These are phyloP conservation scores for Yasuhikotakia modesta DNA, from an alignment of 2,797 vertebrate species.

Conservation along the genomic window DNA sequence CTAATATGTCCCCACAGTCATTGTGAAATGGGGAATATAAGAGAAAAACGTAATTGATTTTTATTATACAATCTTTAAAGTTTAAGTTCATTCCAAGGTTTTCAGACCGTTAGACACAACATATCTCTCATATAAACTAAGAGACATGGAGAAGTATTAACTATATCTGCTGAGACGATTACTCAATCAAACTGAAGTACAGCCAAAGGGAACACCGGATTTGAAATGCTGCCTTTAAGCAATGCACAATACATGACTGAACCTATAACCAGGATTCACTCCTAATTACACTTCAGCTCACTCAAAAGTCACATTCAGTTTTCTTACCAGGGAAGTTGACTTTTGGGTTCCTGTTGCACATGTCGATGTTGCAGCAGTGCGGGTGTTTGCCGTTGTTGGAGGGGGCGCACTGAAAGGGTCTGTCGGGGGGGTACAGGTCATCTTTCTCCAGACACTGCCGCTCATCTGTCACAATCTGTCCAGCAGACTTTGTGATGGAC, in stretches of 20 bases:
- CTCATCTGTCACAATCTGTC: constrained; percentile 72
- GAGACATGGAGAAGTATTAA: neutral
- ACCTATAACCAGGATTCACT: neutral
- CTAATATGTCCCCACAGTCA: neutral
- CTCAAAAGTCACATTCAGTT: neutral
- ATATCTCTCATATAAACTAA: neutral
- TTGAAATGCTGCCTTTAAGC: neutral
- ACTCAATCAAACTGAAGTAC: neutral
- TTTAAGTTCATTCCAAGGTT: constrained; percentile 13
- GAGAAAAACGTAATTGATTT: too few relatives aligned
- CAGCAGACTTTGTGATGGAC: constrained; percentile 73
- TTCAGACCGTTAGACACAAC: neutral
- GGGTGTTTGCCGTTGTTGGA: constrained; percentile 71
- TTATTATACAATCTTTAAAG: too few relatives aligned
- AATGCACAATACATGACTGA: neutral
- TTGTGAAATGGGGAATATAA: neutral
- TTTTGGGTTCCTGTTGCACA: constrained; percentile 80
- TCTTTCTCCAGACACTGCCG: constrained; percentile 77
- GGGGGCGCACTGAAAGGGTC: constrained; percentile 80
- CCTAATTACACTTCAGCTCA: neutral
- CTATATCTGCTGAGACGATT: neutral
- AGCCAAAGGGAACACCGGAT: neutral
- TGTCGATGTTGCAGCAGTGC: constrained; percentile 77
- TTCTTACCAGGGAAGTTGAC: constrained; percentile 34
- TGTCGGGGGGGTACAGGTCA: constrained; percentile 80